phyloP scores from a whole-genome alignment of 1,140 invertebrate species.

The Bombus difficillimus region DNA sequence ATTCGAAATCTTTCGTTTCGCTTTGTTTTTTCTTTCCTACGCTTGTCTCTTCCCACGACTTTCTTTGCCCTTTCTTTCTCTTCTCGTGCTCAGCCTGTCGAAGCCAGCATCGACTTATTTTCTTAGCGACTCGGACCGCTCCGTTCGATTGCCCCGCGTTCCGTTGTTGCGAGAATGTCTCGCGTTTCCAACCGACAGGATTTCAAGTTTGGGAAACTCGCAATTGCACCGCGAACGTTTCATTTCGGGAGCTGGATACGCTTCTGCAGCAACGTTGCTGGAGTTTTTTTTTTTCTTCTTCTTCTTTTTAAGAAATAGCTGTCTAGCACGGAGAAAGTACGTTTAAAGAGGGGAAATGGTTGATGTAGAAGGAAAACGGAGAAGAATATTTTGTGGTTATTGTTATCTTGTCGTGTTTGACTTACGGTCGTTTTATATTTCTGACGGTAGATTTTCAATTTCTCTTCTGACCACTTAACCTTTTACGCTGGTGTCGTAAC shows the following conservation, averaged over 20 bases:
- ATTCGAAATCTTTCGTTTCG: slow-evolving; percentile 46
- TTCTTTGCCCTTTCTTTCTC: not conserved
- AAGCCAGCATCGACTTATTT: slow-evolving; percentile 52
- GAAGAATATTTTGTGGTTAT: too few relatives aligned
- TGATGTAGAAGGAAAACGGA: not conserved
- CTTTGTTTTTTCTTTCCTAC: slow-evolving; percentile 6
- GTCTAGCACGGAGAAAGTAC: not conserved
- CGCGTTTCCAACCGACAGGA: not conserved
- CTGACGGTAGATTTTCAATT: not conserved
- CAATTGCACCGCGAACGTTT: not conserved
- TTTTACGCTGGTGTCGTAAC: not conserved
- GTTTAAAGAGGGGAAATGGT: too few relatives aligned
- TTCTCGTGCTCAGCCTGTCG: not conserved
- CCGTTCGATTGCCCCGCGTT: not conserved
- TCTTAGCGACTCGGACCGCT: slow-evolving; percentile 16
- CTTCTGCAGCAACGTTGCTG: not conserved
- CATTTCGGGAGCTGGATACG: not conserved
- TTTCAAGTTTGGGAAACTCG: slow-evolving; percentile 14
- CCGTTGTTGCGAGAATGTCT: not conserved
- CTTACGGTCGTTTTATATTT: too few relatives aligned
- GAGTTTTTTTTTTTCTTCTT: too few relatives aligned
- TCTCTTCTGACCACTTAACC: not conserved
- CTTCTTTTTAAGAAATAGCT: too few relatives aligned
- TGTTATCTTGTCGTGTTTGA: too few relatives aligned
- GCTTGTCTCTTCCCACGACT: not conserved